Conservation (phyloP, 2,797 vertebrate species). For the Mormyrus hasselquistii region DNA sequence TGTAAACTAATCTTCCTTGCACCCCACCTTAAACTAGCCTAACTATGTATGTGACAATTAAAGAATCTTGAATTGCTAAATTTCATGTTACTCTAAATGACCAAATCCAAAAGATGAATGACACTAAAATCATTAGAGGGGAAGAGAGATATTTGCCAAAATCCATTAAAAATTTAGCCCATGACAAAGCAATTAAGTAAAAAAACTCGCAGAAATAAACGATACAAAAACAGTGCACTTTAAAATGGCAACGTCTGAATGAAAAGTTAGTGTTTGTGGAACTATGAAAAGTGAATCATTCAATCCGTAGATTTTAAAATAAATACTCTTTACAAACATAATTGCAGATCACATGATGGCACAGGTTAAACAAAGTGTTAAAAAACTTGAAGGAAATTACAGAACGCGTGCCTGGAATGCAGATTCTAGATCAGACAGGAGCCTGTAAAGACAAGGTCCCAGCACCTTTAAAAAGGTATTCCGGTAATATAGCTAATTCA, state of each 20-base stretch:
- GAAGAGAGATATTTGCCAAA: background rate
- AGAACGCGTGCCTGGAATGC: background rate
- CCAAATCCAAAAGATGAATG: background rate
- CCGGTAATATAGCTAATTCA: background rate
- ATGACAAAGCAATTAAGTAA: background rate
- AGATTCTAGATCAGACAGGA: background rate
- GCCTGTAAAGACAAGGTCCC: background rate
- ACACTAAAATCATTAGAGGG: no score
- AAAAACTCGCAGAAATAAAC: background rate
- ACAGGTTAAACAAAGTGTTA: background rate
- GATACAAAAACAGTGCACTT: background rate
- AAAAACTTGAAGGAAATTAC: background rate
- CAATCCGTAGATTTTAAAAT: background rate
- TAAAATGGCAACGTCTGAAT: background rate
- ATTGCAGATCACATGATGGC: background rate
- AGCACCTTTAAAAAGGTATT: background rate
- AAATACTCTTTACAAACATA: background rate
- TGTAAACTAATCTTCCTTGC: no score
- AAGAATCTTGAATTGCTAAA: background rate
- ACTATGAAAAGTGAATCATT: background rate
- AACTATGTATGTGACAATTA: no score
- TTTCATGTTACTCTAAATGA: background rate
- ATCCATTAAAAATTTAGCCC: background rate
- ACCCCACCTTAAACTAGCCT: no score
- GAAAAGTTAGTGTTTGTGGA: background rate